Evolutionary conservation across 2,888 invertebrate genomes (phyloP).

Genomic region (Byasa hedistus): DNA sequence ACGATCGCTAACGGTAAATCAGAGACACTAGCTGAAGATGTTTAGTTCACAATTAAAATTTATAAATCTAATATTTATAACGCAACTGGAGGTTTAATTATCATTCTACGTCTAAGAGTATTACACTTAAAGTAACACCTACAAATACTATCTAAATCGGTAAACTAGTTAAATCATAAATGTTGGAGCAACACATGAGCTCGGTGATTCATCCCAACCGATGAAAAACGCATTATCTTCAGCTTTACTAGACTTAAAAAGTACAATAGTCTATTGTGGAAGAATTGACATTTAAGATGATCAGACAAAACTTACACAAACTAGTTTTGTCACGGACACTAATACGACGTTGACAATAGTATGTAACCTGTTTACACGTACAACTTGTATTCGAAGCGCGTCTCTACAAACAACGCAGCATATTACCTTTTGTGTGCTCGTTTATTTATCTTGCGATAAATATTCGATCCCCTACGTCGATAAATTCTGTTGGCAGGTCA

Average conservation of each 20-base stretch:
- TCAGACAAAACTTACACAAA: slow-evolving; percentile 15
- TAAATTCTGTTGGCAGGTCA: slow-evolving; percentile 38
- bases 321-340: slow-evolving; percentile 16
- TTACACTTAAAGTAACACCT: no score
- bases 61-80: background rate
- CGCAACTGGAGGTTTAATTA: no score
- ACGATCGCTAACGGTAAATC: slow-evolving; percentile 10
- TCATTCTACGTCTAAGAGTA: no score
- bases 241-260: background rate
- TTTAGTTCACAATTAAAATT: background rate
- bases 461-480: slow-evolving; percentile 42
- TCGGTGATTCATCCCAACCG: background rate
- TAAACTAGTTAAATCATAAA: background rate
- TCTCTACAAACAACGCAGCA: slow-evolving; percentile 36
- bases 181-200: background rate
- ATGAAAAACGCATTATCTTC: background rate
- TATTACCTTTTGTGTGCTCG: slow-evolving; percentile 43
- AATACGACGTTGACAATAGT: slow-evolving; percentile 18
- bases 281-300: slow-evolving; percentile 11
- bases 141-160: background rate
- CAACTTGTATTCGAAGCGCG: slow-evolving; percentile 31
- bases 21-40: slow-evolving; percentile 10
- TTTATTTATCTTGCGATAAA: slow-evolving; percentile 40
- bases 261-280: slow-evolving; percentile 11
- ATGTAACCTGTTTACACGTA: slow-evolving; percentile 20